Evolutionary conservation across 1,140 invertebrate species (phyloP).

Genomic region (Berghia stephanieae): DNA sequence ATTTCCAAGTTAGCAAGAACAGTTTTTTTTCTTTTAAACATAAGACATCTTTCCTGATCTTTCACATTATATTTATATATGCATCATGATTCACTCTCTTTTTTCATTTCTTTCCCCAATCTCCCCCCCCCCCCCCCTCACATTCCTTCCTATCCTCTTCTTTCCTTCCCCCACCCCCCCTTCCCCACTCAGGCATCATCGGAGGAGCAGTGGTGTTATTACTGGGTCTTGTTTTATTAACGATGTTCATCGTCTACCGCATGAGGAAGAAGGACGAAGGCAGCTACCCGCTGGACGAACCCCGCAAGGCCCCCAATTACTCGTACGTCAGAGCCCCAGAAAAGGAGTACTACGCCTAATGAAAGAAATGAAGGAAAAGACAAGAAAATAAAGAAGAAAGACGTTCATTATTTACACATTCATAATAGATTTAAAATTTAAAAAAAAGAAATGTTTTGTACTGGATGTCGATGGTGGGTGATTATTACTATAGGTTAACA

Average conservation of each 20-base stretch:
- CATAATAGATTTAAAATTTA: too few species aligned
- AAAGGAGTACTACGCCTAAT: constrained; percentile 94
- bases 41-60: not conserved
- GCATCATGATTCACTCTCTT: not conserved
- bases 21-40: not conserved
- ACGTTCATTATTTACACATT: too few species aligned
- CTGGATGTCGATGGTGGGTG: too few species aligned
- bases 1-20: not conserved
- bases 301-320: constrained; percentile 90
- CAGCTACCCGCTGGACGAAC: constrained; percentile 96
- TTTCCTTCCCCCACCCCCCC: too few species aligned
- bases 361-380: not conserved
- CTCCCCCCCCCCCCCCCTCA: too few species aligned
- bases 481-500: too few species aligned
- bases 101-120: too few species aligned
- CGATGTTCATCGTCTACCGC: constrained; percentile 98
- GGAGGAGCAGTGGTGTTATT: constrained; percentile 97
- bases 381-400: not conserved
- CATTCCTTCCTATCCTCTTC: too few species aligned
- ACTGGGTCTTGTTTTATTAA: constrained; percentile 95
- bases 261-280: constrained; percentile 99
- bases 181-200: constrained; percentile 98
- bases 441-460: too few species aligned
- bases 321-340: constrained; percentile 91
- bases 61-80: not conserved